Evolutionary conservation across 2,113 vertebrate genomes (phyloP).

Genomic region (Steatornis caripensis): DNA sequence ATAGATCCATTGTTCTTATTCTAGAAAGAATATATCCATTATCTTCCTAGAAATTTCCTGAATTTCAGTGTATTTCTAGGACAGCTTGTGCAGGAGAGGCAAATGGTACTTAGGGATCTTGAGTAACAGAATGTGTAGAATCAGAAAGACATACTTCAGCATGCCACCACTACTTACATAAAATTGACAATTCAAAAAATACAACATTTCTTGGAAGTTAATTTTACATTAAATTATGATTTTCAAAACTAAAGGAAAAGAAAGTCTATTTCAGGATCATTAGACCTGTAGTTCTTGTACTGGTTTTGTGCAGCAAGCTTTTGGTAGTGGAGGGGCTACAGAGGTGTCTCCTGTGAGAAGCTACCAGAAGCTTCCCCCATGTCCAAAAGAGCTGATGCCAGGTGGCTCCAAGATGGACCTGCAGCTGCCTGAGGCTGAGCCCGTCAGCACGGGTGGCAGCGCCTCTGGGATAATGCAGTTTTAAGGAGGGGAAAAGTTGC

Average conservation of each 20-base stretch:
- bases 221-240: background rate
- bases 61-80: background rate
- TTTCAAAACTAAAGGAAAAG: background rate
- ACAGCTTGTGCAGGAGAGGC: background rate
- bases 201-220: background rate
- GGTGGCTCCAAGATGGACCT: too few relatives aligned
- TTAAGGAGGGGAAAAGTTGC: too few relatives aligned
- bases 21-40: background rate
- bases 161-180: background rate
- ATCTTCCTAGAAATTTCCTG: background rate
- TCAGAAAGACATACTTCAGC: background rate
- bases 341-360: too few relatives aligned
- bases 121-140: background rate
- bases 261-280: background rate
- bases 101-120: background rate
- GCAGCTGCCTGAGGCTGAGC: too few relatives aligned
- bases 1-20: too few relatives aligned
- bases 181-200: background rate
- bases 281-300: background rate
- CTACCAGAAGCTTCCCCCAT: too few relatives aligned
- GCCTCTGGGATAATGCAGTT: too few relatives aligned
- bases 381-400: too few relatives aligned
- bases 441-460: too few relatives aligned
- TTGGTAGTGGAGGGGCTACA: too few relatives aligned
- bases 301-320: too few relatives aligned